Percentiles rank a stretch among this genome's conserved stretches.
These are phyloP conservation scores for Asobara japonica DNA, from an alignment of 1,140 invertebrate genomes.

Conservation along the genomic window DNA sequence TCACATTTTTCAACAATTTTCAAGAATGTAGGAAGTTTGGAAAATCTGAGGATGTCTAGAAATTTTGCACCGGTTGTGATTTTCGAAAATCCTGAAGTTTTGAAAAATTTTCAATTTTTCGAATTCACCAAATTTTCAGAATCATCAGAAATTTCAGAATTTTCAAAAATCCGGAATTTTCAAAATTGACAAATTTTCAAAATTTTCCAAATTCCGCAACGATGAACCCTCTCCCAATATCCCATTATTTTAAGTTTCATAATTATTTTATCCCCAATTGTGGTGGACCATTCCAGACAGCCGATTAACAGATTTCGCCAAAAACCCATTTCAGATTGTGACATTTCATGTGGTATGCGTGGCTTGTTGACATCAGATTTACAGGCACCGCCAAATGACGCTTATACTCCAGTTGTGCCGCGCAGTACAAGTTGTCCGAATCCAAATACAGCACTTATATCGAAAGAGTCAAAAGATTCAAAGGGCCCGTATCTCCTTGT, in stretches of 20 bases:
- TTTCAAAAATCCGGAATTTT: too few relatives aligned
- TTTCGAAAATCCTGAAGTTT: too few relatives aligned
- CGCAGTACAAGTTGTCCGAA: slow-evolving; percentile 67
- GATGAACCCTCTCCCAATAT: too few relatives aligned
- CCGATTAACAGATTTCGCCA: neutral
- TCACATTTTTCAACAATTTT: too few relatives aligned
- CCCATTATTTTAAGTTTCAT: neutral
- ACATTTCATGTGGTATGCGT: slow-evolving; percentile 66
- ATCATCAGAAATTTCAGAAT: too few relatives aligned
- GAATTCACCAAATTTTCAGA: too few relatives aligned
- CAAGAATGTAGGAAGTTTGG: too few relatives aligned
- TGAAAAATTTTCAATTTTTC: too few relatives aligned
- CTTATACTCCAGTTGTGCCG: slow-evolving; percentile 58
- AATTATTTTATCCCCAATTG: neutral
- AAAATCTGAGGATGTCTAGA: too few relatives aligned
- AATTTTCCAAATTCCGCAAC: too few relatives aligned
- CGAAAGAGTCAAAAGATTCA: slow-evolving; percentile 71
- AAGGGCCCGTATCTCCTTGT: slow-evolving; percentile 81
- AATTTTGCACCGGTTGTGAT: too few relatives aligned
- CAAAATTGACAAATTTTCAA: too few relatives aligned
- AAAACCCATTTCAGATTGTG: slow-evolving; percentile 60
- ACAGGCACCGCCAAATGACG: slow-evolving; percentile 66
- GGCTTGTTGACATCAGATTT: slow-evolving; percentile 71
- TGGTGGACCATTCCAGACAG: neutral
- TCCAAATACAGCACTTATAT: slow-evolving; percentile 70